These are phyloP conservation scores for Himalopsyche kuldschensis DNA, from an alignment of 2,888 invertebrate species.

Conservation along the genomic window DNA sequence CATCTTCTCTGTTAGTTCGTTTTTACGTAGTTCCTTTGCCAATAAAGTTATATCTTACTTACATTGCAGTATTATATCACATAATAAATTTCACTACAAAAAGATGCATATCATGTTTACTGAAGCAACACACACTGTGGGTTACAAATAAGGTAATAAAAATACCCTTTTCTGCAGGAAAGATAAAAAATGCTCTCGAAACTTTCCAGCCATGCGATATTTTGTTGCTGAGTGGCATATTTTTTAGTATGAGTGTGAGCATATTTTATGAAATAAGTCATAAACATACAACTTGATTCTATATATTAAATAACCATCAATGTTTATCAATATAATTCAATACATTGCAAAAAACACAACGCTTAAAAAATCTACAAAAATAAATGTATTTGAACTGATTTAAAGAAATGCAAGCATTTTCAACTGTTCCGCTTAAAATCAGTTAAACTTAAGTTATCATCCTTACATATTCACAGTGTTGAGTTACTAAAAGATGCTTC, in stretches of 20 bases:
- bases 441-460: too few species aligned
- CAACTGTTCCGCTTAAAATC: too few species aligned
- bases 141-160: neutral
- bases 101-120: neutral
- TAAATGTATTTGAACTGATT: too few species aligned
- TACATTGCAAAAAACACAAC: too few species aligned
- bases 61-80: neutral
- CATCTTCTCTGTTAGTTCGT: too few species aligned
- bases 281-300: too few species aligned
- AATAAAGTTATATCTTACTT: neutral
- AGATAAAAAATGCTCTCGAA: neutral
- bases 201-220: neutral
- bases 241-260: neutral
- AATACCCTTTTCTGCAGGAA: neutral
- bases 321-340: too few species aligned
- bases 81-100: neutral
- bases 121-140: neutral
- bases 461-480: too few species aligned
- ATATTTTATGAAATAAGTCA: neutral
- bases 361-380: too few species aligned
- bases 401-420: too few species aligned
- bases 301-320: too few species aligned
- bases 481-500: too few species aligned
- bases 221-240: neutral
- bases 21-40: neutral